A percentile compares a stretch with the other conserved stretches of the same genome.
phyloP scores from a whole-genome alignment of 2,113 vertebrate species.

The Hippocampus zosterae region DNA sequence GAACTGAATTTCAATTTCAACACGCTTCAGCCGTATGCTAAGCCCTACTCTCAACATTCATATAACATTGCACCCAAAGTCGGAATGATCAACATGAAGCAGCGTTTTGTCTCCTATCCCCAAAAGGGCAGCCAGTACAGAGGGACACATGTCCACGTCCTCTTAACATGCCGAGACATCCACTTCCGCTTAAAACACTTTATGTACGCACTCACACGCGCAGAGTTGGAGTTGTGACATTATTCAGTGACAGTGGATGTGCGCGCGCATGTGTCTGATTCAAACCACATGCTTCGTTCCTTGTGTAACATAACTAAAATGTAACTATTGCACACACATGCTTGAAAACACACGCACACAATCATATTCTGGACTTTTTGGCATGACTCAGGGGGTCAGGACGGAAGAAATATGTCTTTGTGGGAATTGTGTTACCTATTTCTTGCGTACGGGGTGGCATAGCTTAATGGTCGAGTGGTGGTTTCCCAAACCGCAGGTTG shows the following conservation, averaged over 20 bases:
- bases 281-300: slow-evolving; percentile 53
- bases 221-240: slow-evolving; percentile 32
- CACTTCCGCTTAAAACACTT: slow-evolving; percentile 19
- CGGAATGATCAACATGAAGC: neutral
- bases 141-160: slow-evolving; percentile 20
- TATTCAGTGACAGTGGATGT: slow-evolving; percentile 39
- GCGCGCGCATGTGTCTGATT: slow-evolving; percentile 51
- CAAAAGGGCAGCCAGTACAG: neutral
- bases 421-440: slow-evolving; percentile 4
- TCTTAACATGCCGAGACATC: slow-evolving; percentile 38
- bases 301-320: slow-evolving; percentile 19
- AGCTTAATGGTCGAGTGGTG: no score
- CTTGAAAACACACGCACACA: slow-evolving; percentile 12
- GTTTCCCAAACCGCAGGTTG: no score
- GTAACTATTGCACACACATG: slow-evolving; percentile 1
- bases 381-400: slow-evolving; percentile 32
- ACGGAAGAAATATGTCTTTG: slow-evolving; percentile 12
- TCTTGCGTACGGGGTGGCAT: no score
- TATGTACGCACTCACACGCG: slow-evolving; percentile 9
- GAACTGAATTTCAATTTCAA: slow-evolving; percentile 24
- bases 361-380: neutral
- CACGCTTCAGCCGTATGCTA: neutral
- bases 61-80: neutral
- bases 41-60: neutral
- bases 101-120: neutral